phyloP scores from a whole-genome alignment of 2,797 vertebrate species.

The Cirrhinus molitorella region DNA sequence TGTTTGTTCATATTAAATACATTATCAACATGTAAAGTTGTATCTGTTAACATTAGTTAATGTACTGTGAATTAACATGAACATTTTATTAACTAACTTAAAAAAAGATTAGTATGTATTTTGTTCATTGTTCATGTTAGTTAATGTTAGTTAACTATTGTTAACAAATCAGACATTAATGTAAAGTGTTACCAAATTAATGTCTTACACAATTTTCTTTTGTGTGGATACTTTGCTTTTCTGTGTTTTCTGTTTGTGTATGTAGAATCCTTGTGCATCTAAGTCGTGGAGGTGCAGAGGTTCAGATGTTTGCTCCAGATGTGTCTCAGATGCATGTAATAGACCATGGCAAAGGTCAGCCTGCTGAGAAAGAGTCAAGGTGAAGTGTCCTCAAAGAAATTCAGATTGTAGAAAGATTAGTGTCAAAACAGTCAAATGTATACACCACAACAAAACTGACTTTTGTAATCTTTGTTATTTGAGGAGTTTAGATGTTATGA shows the following conservation, averaged over 20 bases:
- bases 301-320: constrained; percentile 88
- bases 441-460: not conserved
- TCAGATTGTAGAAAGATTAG: not conserved
- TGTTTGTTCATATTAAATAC: too few relatives aligned
- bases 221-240: not conserved
- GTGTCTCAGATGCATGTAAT: constrained; percentile 86
- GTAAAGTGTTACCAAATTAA: too few relatives aligned
- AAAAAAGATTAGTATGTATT: too few relatives aligned
- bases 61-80: too few relatives aligned
- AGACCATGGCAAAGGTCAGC: constrained; percentile 85
- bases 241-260: constrained; percentile 12
- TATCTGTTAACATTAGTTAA: too few relatives aligned
- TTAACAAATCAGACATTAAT: too few relatives aligned
- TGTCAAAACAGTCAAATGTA: not conserved
- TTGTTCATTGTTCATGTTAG: too few relatives aligned
- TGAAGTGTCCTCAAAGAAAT: constrained; percentile 56
- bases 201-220: not conserved
- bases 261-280: constrained; percentile 86
- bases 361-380: constrained; percentile 80
- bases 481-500: not conserved
- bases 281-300: constrained; percentile 82
- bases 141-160: too few relatives aligned
- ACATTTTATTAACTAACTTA: too few relatives aligned
- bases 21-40: too few relatives aligned
- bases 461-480: not conserved